phyloP scores from a whole-genome alignment of 2,888 invertebrate species.

The Tetropium fuscum region DNA sequence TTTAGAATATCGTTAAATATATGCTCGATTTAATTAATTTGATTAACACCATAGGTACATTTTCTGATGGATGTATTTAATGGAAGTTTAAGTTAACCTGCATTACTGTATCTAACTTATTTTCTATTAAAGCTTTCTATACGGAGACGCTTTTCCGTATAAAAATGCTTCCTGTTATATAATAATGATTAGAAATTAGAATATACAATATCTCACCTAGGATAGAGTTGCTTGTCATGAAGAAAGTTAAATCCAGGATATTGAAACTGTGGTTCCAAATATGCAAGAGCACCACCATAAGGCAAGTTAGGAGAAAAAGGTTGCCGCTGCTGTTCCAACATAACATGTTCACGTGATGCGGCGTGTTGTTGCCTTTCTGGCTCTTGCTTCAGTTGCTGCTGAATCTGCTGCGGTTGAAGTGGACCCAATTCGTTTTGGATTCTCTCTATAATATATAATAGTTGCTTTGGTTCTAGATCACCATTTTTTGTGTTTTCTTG shows the following conservation, averaged over 20 bases:
- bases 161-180: too few species aligned
- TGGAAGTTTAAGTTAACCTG: too few species aligned
- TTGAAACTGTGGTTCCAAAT: conserved; percentile 46
- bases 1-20: too few species aligned
- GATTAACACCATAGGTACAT: too few species aligned
- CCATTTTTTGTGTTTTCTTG: conserved; percentile 9
- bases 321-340: conserved; percentile 22
- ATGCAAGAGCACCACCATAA: conserved; percentile 32
- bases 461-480: conserved; percentile 8
- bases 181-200: too few species aligned
- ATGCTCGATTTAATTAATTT: too few species aligned
- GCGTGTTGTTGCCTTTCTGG: too few species aligned
- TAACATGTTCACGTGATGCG: conserved; percentile 16
- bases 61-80: too few species aligned
- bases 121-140: too few species aligned
- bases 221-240: conserved; percentile 36
- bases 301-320: background rate
- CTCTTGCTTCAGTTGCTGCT: conserved; percentile 10
- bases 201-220: conserved; percentile 47
- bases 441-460: background rate
- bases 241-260: conserved; percentile 38
- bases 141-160: too few species aligned
- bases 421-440: background rate
- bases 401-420: background rate
- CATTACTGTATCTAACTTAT: too few species aligned